Evolutionary conservation across 2,113 vertebrate genomes (phyloP).

Genomic region (Phylloscopus trochiloides): DNA sequence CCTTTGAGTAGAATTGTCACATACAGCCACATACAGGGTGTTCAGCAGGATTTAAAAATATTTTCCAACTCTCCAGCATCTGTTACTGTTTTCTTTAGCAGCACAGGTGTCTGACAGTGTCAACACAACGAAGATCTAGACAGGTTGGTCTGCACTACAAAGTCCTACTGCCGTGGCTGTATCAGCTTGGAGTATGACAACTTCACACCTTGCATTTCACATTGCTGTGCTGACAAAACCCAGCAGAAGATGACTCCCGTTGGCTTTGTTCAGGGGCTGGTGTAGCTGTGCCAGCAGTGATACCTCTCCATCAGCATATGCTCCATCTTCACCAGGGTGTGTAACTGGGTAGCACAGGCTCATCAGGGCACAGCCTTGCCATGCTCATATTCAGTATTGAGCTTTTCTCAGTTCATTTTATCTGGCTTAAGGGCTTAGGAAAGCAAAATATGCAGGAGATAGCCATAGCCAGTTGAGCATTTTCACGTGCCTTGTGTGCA

Average conservation of each 20-base stretch:
- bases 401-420: not conserved
- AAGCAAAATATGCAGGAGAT: not conserved
- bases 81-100: slow-evolving; percentile 35
- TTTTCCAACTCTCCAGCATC: slow-evolving; percentile 30
- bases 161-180: not conserved
- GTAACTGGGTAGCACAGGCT: not conserved
- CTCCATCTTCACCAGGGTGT: not conserved
- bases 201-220: slow-evolving; percentile 38
- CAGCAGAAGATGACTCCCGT: not conserved
- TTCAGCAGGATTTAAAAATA: not conserved
- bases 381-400: not conserved
- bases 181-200: not conserved
- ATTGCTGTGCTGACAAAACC: slow-evolving; percentile 39
- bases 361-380: rapidly evolving
- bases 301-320: not conserved
- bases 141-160: slow-evolving; percentile 13
- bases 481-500: not conserved
- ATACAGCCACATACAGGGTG: not conserved
- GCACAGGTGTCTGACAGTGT: slow-evolving; percentile 29
- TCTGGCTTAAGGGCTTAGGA: not conserved
- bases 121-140: not conserved
- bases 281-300: not conserved
- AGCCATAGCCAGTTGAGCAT: rapidly evolving
- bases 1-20: not conserved
- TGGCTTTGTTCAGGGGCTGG: slow-evolving; percentile 10